Base-by-base conservation (phyloP, 2,888 invertebrate species). In the Drosophila greeni region DNA sequence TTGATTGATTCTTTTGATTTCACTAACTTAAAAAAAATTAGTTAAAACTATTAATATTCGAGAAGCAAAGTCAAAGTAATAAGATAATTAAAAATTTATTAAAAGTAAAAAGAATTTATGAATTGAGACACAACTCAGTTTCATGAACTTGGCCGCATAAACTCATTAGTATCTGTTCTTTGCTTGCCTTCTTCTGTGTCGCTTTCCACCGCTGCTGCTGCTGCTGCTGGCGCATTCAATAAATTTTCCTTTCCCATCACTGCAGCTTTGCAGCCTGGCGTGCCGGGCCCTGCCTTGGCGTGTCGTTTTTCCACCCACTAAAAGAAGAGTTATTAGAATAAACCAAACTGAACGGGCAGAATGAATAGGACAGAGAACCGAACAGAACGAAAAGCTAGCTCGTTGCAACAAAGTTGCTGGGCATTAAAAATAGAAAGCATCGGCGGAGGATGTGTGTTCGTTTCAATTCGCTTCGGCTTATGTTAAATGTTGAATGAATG, bases 371-470 rank as follows among this genome's bases (percentile, higher is more conserved):
- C 24, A 36, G 36, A 36, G 36, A 26, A 16, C 43, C 26, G 43
- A 23, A 37, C 16, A 18, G 18, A 31, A 31, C 47, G 36, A 55
- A 48, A 55, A 48, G 29, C 40, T 59, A 48, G 42, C 16, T 29
- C 18, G 48, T 48, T 57, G 61, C 61, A 62, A 62, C 62, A 62
- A 60, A 57, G 49, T 40, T 43, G 62, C 49, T 18, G 16, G 31
- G 42, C 61, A 61, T 65, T 64, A 42, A 65, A 65, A 65, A 65
- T 65, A 65, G 66, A 65, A 65, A 65, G 47, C 64, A 64, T 45
- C 39, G 20, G 6, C 60, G 36, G 42, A 62, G 60, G 43, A 43
- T 49, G 31, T 34, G 24, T 34, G 36, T 29, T 20, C 18, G 48
- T 37, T 40, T 56, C 53, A 42, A 54, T 54, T 40, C 40, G 39